phyloP scores from a whole-genome alignment of 2,113 vertebrate species.

The Nannobrachium achirus region DNA sequence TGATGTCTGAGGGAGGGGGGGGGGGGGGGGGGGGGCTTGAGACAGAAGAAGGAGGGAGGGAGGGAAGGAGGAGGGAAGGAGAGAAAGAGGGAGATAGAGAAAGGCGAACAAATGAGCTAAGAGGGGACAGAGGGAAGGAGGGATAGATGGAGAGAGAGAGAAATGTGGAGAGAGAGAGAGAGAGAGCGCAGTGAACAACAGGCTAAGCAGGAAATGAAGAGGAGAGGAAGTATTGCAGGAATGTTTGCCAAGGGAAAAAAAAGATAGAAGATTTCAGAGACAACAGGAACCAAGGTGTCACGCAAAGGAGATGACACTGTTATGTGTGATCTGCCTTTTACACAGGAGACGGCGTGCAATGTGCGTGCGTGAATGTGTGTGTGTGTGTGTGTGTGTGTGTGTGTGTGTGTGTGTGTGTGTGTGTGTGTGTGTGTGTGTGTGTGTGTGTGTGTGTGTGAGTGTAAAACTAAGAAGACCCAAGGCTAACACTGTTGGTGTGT shows the following conservation, averaged over 20 bases:
- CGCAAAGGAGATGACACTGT: conserved; percentile 26
- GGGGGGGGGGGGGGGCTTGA: conserved; percentile 22
- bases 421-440: conserved; percentile 5
- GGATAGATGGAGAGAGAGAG: neutral
- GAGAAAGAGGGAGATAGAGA: neutral
- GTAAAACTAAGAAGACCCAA: neutral
- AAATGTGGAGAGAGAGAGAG: neutral
- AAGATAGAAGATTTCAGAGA: conserved; percentile 36
- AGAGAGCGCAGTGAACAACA: neutral
- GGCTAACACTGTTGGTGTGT: neutral
- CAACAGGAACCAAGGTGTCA: conserved; percentile 35
- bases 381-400: neutral
- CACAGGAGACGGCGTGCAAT: neutral
- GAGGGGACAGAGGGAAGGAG: neutral
- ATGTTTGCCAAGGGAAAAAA: conserved; percentile 24
- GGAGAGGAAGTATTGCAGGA: conserved; percentile 23
- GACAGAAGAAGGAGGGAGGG: conserved; percentile 25
- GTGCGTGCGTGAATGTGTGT: neutral
- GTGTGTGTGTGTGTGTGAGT: conserved; percentile 9
- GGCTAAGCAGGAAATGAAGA: conserved; percentile 23
- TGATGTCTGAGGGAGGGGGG: conserved; percentile 56
- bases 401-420: neutral
- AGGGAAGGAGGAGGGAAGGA: conserved; percentile 3
- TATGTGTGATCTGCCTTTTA: neutral
- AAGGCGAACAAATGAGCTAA: neutral